A percentile compares a stretch with the other conserved stretches of the same genome.
These are phyloP conservation scores for Carlito syrichta DNA, from an alignment of 2,113 vertebrate species.

Conservation along the genomic window DNA sequence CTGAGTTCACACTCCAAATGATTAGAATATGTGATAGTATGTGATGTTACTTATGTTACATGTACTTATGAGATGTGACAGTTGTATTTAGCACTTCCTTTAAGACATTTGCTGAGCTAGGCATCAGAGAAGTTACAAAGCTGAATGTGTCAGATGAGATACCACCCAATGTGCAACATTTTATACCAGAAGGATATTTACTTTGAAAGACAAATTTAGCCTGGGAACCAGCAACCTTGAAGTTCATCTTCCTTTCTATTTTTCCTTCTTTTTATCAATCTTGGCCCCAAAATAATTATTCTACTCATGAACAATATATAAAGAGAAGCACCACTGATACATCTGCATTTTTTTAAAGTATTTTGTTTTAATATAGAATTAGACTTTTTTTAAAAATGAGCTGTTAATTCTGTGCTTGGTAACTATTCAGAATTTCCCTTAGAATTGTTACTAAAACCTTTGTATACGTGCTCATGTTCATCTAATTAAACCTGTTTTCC, in stretches of 20 bases:
- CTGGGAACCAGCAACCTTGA: neutral
- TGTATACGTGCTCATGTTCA: neutral
- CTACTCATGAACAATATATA: neutral
- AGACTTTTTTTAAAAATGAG: neutral
- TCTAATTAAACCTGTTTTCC: conserved; percentile 12
- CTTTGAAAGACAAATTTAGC: neutral
- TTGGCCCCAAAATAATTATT: conserved; percentile 27
- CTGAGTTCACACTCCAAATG: neutral
- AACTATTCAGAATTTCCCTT: neutral
- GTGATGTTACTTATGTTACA: neutral
- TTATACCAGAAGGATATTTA: neutral
- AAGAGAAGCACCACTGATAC: neutral
- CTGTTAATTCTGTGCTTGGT: neutral
- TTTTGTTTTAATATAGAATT: conserved; percentile 33
- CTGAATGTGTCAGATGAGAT: neutral
- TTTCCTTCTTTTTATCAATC: conserved; percentile 34
- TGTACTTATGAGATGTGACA: neutral
- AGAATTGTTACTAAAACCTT: neutral
- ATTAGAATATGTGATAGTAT: neutral
- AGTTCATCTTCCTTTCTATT: conserved; percentile 32
- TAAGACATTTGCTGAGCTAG: neutral
- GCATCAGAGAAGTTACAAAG: neutral
- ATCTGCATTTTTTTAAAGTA: conserved; percentile 3
- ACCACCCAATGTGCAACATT: neutral
- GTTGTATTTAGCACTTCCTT: neutral